Base-by-base conservation (phyloP, 2,113 vertebrate genomes). In the Scopus umbretta region DNA sequence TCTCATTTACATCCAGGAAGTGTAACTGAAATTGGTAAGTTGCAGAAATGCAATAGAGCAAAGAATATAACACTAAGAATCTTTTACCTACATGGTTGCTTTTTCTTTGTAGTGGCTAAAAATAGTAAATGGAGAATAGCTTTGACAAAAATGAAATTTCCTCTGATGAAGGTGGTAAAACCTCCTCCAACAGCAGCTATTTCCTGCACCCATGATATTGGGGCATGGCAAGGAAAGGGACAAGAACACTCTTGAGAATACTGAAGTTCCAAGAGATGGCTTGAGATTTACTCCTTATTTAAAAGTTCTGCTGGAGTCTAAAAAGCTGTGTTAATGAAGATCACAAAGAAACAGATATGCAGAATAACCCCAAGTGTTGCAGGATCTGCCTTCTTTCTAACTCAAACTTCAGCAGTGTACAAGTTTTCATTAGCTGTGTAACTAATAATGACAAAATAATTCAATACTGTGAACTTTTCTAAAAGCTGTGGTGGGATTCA, bases 401-500 rank as follows among this genome's bases (percentile, higher is more conserved):
- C 17, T 59, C n/a, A 59, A 3, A 66, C 30, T 73, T 87, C 38
- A 87, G 19, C 40, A 85, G 16, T 14, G 18, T 66, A 59, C 34
- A 62, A 58, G 34, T 73, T 62, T 80, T 95, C 65, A 74, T 90
- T 92, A 92, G 36, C 59, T 47, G 11, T 43, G 67, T 71, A 88
- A 88, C 36, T 96, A 94, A 86, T 67, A 90, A 74, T 47, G 72
- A 22, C 38, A 90, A 86, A 86, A 94, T 88, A 97, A 90, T 55
- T 94, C 74, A 80, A n/a, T 73, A 58, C 20, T 19, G 3, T 88
- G 58, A 95, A 97, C 87, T 97, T 96, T 93, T 81, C 59, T 86
- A 83, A 96, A 91, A 75, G 65, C 53, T 96, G 30, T 93, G 50
- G 55, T 90, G 68, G 81, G 81, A 96, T 93, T 96, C 63, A 96